Base-by-base conservation (phyloP, 2,113 vertebrate species). In the Caranx melampygus region DNA sequence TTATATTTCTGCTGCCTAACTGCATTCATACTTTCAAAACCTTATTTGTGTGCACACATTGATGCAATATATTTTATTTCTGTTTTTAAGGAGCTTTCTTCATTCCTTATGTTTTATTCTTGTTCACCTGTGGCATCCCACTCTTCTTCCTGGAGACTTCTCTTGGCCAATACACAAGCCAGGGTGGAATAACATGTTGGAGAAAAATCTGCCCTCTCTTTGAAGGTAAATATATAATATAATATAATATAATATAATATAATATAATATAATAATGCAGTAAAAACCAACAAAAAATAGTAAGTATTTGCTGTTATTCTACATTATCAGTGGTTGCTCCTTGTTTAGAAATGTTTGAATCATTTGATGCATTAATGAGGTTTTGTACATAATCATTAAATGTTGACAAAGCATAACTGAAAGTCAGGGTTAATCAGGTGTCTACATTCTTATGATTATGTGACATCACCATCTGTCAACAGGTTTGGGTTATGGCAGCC, bases 141-240 rank as follows among this genome's bases (percentile, higher is more conserved):
- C 91, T 95, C 47, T 95, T 95, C 88, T 91, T 95, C 75, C 59
- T 95, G 87, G 95, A 95, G 73, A 95, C 90, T 6, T 91, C 94
- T n/a, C 67, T 96, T 87, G 95, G 95, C 11, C 95, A 96, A 83
- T 95, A 87, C 88, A 96, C 95, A 45, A 95, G 93, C 57, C 91
- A 95, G 59, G 93, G 95, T 69, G 94, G 94, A 65, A 93, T 95
- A 75, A 95, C 93, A 61, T 94, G 94, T 45, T 95, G 95, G 95
- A 95, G 91, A 40, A 94, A 94, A 80, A 93, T 95, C 55, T 95
- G 94, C 40, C 95, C 95, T 26, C 91, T 96, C 7, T 96, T 96
- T 92, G 87, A 95, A 94, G 95, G 94, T 94, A 67, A 80, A 11
- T 75, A 6, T 71, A 26, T 26, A 26, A 26, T 26, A 26, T 26